These are phyloP conservation scores for Phrynocephalus vlangalii DNA, from an alignment of 2,797 vertebrate genomes.

Conservation along the genomic window DNA sequence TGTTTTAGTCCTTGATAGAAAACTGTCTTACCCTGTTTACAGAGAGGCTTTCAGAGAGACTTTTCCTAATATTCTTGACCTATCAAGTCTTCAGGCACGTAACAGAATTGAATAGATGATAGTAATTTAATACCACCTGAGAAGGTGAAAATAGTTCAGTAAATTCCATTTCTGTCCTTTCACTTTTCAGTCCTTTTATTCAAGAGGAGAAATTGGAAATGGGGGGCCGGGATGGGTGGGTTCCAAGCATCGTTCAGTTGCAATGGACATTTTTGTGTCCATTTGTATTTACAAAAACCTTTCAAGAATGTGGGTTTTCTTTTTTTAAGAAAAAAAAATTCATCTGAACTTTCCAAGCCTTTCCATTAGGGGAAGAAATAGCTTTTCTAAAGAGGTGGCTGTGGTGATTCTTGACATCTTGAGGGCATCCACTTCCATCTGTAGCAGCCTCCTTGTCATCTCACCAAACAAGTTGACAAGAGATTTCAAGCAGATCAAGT, in stretches of 20 bases:
- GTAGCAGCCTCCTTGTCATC: slow-evolving; percentile 21
- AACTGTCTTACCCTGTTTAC: slow-evolving; percentile 1
- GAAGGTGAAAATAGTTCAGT: slow-evolving; percentile 46
- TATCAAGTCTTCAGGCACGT: not conserved
- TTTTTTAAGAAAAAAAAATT: slow-evolving; percentile 51
- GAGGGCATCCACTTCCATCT: slow-evolving; percentile 25
- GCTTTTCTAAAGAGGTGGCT: slow-evolving; percentile 31
- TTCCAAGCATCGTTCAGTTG: slow-evolving; percentile 60
- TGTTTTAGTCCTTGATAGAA: slow-evolving; percentile 11
- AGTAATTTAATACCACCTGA: slow-evolving; percentile 29
- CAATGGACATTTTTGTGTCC: slow-evolving; percentile 54
- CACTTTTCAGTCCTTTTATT: slow-evolving; percentile 56
- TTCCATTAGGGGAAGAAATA: slow-evolving; percentile 11
- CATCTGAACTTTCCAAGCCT: slow-evolving; percentile 25
- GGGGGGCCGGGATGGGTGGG: not conserved
- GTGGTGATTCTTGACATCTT: slow-evolving; percentile 39
- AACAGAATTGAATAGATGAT: slow-evolving; percentile 28
- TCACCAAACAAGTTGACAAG: slow-evolving; percentile 35
- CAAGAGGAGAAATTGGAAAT: slow-evolving; percentile 54
- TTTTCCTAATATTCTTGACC: slow-evolving; percentile 21
- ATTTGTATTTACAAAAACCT: slow-evolving; percentile 45
- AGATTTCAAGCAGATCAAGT: slow-evolving; percentile 36
- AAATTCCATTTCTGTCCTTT: slow-evolving; percentile 45
- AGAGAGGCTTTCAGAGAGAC: not conserved
- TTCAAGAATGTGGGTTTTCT: slow-evolving; percentile 22